phyloP scores from a whole-genome alignment of 2,888 invertebrate genomes.

The Gnatocerus cornutus region DNA sequence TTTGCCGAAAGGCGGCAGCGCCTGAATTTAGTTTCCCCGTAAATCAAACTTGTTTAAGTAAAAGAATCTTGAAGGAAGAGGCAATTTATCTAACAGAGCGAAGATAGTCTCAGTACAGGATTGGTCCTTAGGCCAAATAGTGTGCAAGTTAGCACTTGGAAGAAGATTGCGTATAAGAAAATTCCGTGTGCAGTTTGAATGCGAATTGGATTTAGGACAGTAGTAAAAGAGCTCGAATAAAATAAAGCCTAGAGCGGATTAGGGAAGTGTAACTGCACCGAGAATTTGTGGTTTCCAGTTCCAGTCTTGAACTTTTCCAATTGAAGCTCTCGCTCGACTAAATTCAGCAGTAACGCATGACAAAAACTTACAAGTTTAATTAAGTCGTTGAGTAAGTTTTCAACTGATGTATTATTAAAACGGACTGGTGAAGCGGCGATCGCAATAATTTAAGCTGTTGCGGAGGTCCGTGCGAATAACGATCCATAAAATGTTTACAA shows the following conservation, averaged over 20 bases:
- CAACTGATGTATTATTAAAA: conserved; percentile 26
- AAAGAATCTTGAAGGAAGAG: conserved; percentile 18
- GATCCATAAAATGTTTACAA: conserved; percentile 60
- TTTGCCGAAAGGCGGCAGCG: neutral
- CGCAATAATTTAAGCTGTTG: conserved; percentile 32
- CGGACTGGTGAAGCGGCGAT: conserved; percentile 20
- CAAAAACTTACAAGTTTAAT: conserved; percentile 23
- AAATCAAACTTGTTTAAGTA: conserved; percentile 31
- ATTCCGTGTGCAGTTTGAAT: conserved; percentile 65
- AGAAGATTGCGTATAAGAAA: conserved; percentile 52
- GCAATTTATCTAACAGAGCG: conserved; percentile 33
- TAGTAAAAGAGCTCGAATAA: conserved; percentile 63
- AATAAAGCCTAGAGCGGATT: conserved; percentile 62
- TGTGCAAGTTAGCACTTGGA: conserved; percentile 37
- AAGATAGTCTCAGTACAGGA: neutral
- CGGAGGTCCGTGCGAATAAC: conserved; percentile 50
- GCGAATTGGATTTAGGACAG: conserved; percentile 64
- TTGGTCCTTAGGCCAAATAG: conserved; percentile 13
- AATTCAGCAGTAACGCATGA: conserved; percentile 22
- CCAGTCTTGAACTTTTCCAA: conserved; percentile 26
- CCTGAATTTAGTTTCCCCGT: conserved; percentile 10
- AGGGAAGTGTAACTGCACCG: conserved; percentile 54
- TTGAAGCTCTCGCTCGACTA: conserved; percentile 3
- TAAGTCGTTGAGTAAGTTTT: conserved; percentile 16
- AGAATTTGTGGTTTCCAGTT: conserved; percentile 31